Conservation (phyloP, 2,797 vertebrate species). For the Sebastes paucispinis region DNA sequence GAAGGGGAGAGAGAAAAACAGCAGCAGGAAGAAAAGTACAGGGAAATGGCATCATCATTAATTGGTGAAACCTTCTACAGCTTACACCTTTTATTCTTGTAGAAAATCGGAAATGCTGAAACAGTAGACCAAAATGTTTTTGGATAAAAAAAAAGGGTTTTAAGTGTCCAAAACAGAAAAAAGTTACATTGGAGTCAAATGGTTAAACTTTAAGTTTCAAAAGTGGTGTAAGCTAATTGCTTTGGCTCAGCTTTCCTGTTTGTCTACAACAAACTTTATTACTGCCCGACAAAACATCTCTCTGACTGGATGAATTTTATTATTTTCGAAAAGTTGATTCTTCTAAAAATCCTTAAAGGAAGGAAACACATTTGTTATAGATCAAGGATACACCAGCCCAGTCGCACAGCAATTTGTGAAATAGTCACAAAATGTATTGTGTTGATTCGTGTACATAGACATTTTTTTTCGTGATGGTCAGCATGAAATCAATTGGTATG, state of each 20-base stretch:
- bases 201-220: background rate
- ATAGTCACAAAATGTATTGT: too few relatives aligned
- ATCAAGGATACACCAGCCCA: too few relatives aligned
- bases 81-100: conserved; percentile 10
- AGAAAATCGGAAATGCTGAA: conserved; percentile 18
- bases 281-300: background rate
- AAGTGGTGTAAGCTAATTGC: background rate
- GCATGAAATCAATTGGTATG: too few relatives aligned
- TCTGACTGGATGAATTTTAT: background rate
- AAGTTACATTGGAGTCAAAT: background rate
- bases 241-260: background rate
- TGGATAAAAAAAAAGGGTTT: background rate
- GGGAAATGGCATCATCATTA: conserved; percentile 1
- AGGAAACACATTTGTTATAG: background rate
- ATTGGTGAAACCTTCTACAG: conserved; percentile 11
- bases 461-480: too few relatives aligned
- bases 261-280: background rate
- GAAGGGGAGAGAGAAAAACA: background rate
- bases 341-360: background rate
- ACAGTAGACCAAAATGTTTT: background rate
- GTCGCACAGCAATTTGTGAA: too few relatives aligned
- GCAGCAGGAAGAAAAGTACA: background rate
- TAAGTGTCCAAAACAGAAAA: background rate
- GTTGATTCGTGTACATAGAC: too few relatives aligned
- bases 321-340: background rate